Conservation (phyloP, 1,140 invertebrate species). For the Drosophila albomicans region DNA sequence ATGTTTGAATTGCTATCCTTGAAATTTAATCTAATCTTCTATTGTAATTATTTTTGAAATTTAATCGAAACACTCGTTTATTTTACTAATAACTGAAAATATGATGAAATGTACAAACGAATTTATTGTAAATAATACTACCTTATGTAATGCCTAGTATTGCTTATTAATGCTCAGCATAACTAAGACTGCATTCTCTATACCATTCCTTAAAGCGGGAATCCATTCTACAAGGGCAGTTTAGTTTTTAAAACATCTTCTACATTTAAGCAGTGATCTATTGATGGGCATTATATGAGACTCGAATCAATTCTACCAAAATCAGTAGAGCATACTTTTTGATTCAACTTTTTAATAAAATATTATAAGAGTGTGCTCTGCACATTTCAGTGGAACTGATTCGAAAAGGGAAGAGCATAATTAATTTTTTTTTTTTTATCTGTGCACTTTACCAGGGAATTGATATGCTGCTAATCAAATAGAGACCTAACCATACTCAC, state of each 20-base stretch:
- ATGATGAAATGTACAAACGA: conserved; percentile 12
- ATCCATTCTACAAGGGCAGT: too few relatives aligned
- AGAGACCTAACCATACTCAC: conserved; percentile 61
- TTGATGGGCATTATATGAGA: not conserved
- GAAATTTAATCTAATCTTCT: conserved; percentile 26
- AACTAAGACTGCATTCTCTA: conserved; percentile 30
- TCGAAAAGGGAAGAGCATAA: not conserved
- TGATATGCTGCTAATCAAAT: conserved; percentile 16
- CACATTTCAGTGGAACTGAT: not conserved
- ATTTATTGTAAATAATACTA: conserved; percentile 60
- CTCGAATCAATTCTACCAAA: not conserved
- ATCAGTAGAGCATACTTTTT: not conserved
- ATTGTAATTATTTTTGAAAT: conserved; percentile 24
- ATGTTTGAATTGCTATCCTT: conserved; percentile 37
- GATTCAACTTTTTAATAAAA: not conserved
- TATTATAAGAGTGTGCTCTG: not conserved
- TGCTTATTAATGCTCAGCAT: conserved; percentile 75
- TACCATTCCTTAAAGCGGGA: not conserved
- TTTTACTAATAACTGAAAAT: conserved; percentile 33
- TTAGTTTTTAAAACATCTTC: not conserved
- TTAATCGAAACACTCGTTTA: conserved; percentile 18
- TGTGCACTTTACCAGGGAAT: conserved; percentile 19
- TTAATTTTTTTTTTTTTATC: conserved; percentile 8
- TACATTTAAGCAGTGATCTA: not conserved
- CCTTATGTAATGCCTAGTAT: conserved; percentile 51